Evolutionary conservation across 37 sponge, comb jelly and placozoan genomes (phyloP), one percentile per base, ranked within the genome.

Genomic region (Diacarnus erythraeanus): DNA sequence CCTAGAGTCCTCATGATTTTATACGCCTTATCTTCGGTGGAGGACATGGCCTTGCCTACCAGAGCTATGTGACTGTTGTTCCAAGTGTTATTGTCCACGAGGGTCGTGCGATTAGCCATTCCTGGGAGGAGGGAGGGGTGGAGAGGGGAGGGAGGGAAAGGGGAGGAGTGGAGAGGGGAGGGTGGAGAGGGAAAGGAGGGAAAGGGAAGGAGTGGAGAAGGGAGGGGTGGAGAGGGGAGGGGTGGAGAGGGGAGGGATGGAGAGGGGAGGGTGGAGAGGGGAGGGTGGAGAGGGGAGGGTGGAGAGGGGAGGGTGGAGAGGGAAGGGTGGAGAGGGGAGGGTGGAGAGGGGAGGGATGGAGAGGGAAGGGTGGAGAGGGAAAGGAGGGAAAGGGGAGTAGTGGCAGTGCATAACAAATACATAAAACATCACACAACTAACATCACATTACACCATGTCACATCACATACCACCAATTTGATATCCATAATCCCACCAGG

Each of bases 401-500:
- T n/a, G n/a, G n/a, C n/a, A n/a, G n/a, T n/a, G n/a, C n/a, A n/a
- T n/a, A n/a, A n/a, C n/a, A n/a, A n/a, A n/a, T n/a, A n/a, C n/a
- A n/a, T n/a, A n/a, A n/a, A n/a, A n/a, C n/a, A n/a, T n/a, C n/a
- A n/a, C n/a, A n/a, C n/a, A n/a, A n/a, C n/a, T n/a, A n/a, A n/a
- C n/a, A n/a, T n/a, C n/a, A n/a, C n/a, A n/a, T n/a, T n/a, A n/a
- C n/a, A n/a, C n/a, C n/a, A n/a, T n/a, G n/a, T n/a, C n/a, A 47
- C 12, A 47, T 15, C 12, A 47, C 12, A 12, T 81, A 79, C 92
- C 92, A 27, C 96, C 99, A 71, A 99, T 99, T 80, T 99, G 99
- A 60, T 99, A 99, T 39, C 99, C 99, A 80, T 99, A 99, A 60
- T 99, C 99, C 99, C 99, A 99, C 99, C 99, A 99, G 23, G 97